phyloP scores from a whole-genome alignment of 2,888 invertebrate genomes.

The Epinotia brunnichana region DNA sequence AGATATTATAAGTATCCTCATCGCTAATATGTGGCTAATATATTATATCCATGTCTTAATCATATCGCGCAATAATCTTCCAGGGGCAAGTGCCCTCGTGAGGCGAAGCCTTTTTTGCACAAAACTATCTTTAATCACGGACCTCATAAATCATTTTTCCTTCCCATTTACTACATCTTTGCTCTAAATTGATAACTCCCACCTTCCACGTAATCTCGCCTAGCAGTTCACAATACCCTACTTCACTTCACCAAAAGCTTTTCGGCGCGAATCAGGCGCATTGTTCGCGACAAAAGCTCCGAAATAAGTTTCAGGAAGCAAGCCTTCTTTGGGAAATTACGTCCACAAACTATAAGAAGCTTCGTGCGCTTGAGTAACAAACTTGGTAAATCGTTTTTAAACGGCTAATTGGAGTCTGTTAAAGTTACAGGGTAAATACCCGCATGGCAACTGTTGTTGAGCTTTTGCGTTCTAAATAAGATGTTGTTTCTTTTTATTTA shows the following conservation, averaged over 20 bases:
- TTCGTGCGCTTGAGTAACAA: slow-evolving; percentile 1
- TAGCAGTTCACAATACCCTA: slow-evolving; percentile 31
- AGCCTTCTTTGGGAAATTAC: slow-evolving; percentile 73
- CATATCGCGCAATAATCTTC: too few species aligned
- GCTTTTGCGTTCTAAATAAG: neutral
- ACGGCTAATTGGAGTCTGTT: slow-evolving; percentile 17
- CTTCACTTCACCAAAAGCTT: slow-evolving; percentile 50
- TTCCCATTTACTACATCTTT: slow-evolving; percentile 1
- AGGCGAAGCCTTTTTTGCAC: neutral
- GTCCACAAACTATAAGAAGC: slow-evolving; percentile 54
- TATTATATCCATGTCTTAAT: too few species aligned
- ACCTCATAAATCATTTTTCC: slow-evolving; percentile 18
- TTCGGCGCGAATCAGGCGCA: slow-evolving; percentile 68
- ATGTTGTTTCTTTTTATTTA: neutral
- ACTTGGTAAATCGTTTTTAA: slow-evolving; percentile 20
- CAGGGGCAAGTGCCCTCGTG: neutral
- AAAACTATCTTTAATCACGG: slow-evolving; percentile 4
- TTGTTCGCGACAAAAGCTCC: slow-evolving; percentile 75
- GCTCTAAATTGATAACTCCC: slow-evolving; percentile 14
- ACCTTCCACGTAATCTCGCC: slow-evolving; percentile 30
- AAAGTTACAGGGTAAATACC: slow-evolving; percentile 39
- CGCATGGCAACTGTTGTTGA: neutral
- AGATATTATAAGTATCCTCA: too few species aligned
- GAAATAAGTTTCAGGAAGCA: slow-evolving; percentile 73
- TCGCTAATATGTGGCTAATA: too few species aligned